Evolutionary conservation across 2,888 invertebrate genomes (phyloP).

Genomic region (Himalopsyche kuldschensis): DNA sequence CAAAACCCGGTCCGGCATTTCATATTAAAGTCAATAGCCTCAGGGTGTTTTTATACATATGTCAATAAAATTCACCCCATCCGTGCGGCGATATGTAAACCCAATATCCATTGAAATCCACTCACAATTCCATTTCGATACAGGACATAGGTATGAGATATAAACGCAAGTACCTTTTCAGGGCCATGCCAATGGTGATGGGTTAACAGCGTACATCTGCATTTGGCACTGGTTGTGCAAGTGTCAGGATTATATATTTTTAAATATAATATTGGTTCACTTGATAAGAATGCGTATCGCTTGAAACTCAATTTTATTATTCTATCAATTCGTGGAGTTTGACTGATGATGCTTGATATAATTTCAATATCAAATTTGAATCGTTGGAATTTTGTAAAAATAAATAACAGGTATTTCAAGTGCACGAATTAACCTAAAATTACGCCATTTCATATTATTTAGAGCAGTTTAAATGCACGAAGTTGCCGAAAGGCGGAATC

Average conservation of each 20-base stretch:
- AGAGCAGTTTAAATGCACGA: no score
- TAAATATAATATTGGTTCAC: no score
- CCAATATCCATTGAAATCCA: constrained; percentile 39
- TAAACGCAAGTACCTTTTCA: neutral
- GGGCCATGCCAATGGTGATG: neutral
- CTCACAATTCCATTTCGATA: constrained; percentile 32
- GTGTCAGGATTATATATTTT: neutral
- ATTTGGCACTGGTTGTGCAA: neutral
- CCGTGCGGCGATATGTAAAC: constrained; percentile 36
- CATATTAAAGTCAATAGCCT: constrained; percentile 33
- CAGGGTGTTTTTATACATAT: constrained; percentile 37
- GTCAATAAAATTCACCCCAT: constrained; percentile 39
- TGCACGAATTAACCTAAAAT: no score
- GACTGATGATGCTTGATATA: no score
- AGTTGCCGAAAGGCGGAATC: no score
- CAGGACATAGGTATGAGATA: constrained; percentile 7
- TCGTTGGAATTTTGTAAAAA: no score
- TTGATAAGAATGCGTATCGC: no score
- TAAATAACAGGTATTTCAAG: no score
- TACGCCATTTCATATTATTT: no score
- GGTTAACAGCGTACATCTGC: neutral
- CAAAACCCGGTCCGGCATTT: constrained; percentile 14
- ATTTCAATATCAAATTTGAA: no score
- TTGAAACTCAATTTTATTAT: no score
- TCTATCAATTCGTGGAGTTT: no score